These are phyloP conservation scores for Chymomyza fuscimana DNA, from an alignment of 2,888 invertebrate genomes.

Conservation along the genomic window DNA sequence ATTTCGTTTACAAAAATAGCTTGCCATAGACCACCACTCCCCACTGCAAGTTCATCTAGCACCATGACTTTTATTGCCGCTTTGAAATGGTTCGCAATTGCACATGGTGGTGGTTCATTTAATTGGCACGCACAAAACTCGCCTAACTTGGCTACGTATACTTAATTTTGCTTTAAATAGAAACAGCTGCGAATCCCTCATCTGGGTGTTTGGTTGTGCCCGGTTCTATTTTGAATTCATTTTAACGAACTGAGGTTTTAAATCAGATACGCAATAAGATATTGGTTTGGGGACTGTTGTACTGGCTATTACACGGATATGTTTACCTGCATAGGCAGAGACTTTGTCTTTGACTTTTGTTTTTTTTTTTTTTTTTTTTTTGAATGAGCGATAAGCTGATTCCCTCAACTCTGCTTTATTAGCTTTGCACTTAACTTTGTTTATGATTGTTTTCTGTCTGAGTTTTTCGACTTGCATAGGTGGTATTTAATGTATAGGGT, in stretches of 20 bases:
- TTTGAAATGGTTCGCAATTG: background rate
- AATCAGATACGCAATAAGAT: constrained; percentile 20
- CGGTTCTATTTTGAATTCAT: background rate
- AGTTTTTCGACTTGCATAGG: background rate
- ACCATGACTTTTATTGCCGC: background rate
- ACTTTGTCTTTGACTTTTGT: background rate
- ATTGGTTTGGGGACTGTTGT: background rate
- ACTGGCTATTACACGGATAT: constrained; percentile 1
- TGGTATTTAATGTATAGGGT: no score
- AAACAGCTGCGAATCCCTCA: background rate
- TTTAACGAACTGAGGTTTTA: background rate
- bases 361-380: no score
- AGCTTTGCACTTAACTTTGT: background rate
- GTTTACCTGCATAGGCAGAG: background rate
- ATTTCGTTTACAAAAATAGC: background rate
- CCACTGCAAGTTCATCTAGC: background rate
- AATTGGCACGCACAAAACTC: background rate
- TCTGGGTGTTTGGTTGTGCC: background rate
- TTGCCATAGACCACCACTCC: background rate
- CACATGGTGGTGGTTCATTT: background rate
- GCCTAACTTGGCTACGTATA: background rate
- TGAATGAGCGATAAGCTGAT: background rate
- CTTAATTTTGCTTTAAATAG: background rate
- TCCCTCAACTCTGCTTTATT: background rate
- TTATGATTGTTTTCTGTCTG: background rate